These are phyloP conservation scores for Lymantria monacha DNA, from an alignment of 2,888 invertebrate genomes.

Conservation along the genomic window DNA sequence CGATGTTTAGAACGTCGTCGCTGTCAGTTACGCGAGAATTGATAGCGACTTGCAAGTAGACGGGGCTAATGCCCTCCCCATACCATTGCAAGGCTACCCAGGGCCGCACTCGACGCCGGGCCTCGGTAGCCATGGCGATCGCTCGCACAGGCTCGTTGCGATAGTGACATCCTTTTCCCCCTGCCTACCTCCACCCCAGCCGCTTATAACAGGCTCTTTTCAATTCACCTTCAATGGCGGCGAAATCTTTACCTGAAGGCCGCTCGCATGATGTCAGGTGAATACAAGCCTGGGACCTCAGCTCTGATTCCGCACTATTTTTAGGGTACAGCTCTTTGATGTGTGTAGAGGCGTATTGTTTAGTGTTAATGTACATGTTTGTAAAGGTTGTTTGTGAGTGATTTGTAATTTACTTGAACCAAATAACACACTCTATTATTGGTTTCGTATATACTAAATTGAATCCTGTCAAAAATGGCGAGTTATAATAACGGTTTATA, in stretches of 20 bases:
- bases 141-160: conserved; percentile 69
- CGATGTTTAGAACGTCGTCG: conserved; percentile 43
- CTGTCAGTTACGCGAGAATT: conserved; percentile 66
- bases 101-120: conserved; percentile 70
- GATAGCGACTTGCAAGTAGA: conserved; percentile 54
- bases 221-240: conserved; percentile 71
- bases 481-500: no score
- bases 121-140: conserved; percentile 69
- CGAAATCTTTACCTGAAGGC: conserved; percentile 73
- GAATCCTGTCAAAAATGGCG: neutral
- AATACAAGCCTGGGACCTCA: conserved; percentile 36
- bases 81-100: conserved; percentile 82
- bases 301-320: conserved; percentile 38
- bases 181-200: conserved; percentile 35
- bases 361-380: neutral
- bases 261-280: conserved; percentile 48
- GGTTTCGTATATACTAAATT: neutral
- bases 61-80: conserved; percentile 82
- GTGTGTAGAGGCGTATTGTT: conserved; percentile 1
- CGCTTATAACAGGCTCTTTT: conserved; percentile 69
- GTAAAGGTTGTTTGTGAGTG: neutral
- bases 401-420: neutral
- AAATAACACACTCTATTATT: neutral
- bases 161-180: conserved; percentile 62
- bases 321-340: conserved; percentile 13